phyloP scores from a whole-genome alignment of 2,888 invertebrate species.

The Vesta saturnalis region DNA sequence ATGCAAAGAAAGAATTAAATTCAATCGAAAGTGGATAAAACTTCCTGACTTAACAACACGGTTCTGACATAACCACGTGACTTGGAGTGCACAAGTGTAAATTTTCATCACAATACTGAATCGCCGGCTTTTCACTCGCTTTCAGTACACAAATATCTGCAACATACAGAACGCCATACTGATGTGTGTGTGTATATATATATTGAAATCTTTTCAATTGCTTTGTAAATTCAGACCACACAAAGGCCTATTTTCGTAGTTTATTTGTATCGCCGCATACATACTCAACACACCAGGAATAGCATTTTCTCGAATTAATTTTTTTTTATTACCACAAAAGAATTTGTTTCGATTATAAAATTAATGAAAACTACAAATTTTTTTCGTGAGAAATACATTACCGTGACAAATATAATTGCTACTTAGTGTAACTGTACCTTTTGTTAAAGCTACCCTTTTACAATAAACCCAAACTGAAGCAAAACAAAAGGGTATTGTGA shows the following conservation, averaged over 20 bases:
- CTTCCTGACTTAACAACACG: constrained; percentile 57
- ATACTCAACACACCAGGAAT: constrained; percentile 57
- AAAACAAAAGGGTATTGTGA: constrained; percentile 58
- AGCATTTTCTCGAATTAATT: constrained; percentile 60
- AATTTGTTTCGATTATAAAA: constrained; percentile 38
- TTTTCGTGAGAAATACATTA: constrained; percentile 17
- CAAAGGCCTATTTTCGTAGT: constrained; percentile 62
- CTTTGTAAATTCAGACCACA: constrained; percentile 63
- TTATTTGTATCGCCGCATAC: constrained; percentile 60
- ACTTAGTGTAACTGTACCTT: constrained; percentile 50
- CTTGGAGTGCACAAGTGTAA: constrained; percentile 64
- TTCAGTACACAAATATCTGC: constrained; percentile 61
- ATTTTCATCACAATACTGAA: constrained; percentile 63
- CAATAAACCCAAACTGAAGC: constrained; percentile 56
- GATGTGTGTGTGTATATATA: constrained; percentile 48
- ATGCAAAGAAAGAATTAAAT: constrained; percentile 56
- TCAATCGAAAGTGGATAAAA: constrained; percentile 57
- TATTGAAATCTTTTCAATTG: constrained; percentile 64
- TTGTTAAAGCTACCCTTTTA: constrained; percentile 54
- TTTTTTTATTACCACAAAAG: constrained; percentile 56
- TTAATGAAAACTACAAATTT: constrained; percentile 4
- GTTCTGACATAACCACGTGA: constrained; percentile 59
- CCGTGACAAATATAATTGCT: constrained; percentile 42
- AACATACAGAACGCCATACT: constrained; percentile 58
- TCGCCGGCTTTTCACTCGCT: constrained; percentile 61